Percentiles rank a stretch among this genome's conserved stretches.
These are phyloP conservation scores for Agrotis ipsilon DNA, from an alignment of 2,888 invertebrate genomes.

Conservation along the genomic window DNA sequence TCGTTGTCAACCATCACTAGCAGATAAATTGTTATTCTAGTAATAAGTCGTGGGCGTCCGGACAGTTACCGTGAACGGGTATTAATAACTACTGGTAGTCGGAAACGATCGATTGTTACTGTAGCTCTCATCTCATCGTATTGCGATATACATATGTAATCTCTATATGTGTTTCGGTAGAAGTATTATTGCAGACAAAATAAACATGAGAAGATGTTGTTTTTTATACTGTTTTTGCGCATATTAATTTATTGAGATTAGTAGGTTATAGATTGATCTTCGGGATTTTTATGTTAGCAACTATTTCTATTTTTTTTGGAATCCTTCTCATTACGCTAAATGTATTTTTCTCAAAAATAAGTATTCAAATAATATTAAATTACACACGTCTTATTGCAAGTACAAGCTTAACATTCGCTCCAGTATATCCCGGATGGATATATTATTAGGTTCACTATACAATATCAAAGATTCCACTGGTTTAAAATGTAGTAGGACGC, in stretches of 20 bases:
- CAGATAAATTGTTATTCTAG: too few relatives aligned
- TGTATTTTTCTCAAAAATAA: too few relatives aligned
- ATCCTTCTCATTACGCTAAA: too few relatives aligned
- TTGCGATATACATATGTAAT: not conserved
- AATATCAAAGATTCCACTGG: slow-evolving; percentile 38
- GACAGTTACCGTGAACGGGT: not conserved
- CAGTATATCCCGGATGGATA: slow-evolving; percentile 9
- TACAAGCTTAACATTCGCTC: slow-evolving; percentile 20
- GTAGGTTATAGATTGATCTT: too few relatives aligned
- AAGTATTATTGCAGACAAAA: not conserved
- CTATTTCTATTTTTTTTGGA: too few relatives aligned
- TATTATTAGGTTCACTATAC: slow-evolving; percentile 30
- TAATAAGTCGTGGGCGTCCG: not conserved
- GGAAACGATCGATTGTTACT: slow-evolving; percentile 11
- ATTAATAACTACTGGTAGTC: slow-evolving; percentile 5
- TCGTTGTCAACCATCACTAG: not conserved
- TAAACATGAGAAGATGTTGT: too few relatives aligned
- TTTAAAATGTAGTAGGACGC: slow-evolving; percentile 41
- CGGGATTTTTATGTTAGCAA: too few relatives aligned
- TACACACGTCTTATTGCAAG: too few relatives aligned
- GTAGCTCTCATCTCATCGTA: not conserved
- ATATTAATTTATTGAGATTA: too few relatives aligned
- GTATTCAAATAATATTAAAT: too few relatives aligned
- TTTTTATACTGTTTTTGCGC: too few relatives aligned
- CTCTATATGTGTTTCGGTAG: not conserved